Conservation (phyloP, 1,140 invertebrate genomes). For the Oreohelix idahoensis region DNA sequence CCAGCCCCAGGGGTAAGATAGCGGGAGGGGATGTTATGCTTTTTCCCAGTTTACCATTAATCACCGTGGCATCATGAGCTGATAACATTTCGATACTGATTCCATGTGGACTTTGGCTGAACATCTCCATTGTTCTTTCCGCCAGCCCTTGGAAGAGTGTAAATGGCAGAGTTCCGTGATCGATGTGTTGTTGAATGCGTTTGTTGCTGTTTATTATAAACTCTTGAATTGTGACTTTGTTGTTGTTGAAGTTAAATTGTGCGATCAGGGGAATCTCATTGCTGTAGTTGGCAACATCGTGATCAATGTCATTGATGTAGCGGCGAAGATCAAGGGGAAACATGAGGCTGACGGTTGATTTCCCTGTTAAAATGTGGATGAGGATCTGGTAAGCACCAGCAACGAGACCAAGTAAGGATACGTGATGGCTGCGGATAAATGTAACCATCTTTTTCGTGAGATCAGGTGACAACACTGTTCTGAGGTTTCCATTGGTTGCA, state of each 20-base stretch:
- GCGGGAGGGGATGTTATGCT: neutral
- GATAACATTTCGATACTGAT: conserved; percentile 37
- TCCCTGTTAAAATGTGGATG: conserved; percentile 38
- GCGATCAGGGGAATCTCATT: conserved; percentile 43
- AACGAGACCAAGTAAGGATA: conserved; percentile 30
- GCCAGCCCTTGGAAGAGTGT: conserved; percentile 38
- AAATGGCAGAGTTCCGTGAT: conserved; percentile 43
- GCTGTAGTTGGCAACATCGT: conserved; percentile 37
- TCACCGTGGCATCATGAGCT: neutral
- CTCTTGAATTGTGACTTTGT: conserved; percentile 28
- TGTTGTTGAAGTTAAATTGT: conserved; percentile 18
- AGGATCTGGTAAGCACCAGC: conserved; percentile 33
- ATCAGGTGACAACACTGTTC: conserved; percentile 2
- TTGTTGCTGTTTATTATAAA: conserved; percentile 41
- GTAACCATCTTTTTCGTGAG: conserved; percentile 20
- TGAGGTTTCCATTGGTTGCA: neutral
- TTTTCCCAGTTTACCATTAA: neutral
- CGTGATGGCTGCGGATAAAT: conserved; percentile 29
- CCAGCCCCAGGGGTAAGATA: conserved; percentile 21
- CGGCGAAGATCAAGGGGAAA: conserved; percentile 40
- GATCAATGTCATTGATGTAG: conserved; percentile 18
- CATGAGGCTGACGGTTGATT: conserved; percentile 29
- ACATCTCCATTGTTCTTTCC: conserved; percentile 36
- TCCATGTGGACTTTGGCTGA: conserved; percentile 32
- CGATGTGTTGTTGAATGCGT: conserved; percentile 41